A percentile compares a stretch with the other conserved stretches of the same genome.
Conservation (phyloP, 1,140 invertebrate genomes). For the Popillia japonica region DNA sequence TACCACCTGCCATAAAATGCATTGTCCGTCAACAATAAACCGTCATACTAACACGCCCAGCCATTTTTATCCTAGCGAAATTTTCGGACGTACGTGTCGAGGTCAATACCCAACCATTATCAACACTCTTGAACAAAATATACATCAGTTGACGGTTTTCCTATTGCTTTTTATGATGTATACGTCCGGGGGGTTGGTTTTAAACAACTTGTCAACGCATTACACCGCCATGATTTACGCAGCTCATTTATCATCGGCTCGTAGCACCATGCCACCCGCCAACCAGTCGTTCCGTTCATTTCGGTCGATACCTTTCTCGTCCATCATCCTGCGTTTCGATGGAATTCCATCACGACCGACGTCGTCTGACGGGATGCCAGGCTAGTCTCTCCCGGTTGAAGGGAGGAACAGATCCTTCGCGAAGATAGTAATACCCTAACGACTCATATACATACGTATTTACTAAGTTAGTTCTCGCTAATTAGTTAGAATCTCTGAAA, state of each 20-base stretch:
- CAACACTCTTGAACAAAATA: background rate
- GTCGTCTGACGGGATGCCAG: background rate
- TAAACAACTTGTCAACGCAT: conserved; percentile 18
- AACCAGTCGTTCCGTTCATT: background rate
- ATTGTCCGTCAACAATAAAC: too few species aligned
- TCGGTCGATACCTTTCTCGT: conserved; percentile 8
- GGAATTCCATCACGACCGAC: background rate
- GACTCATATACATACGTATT: too few species aligned
- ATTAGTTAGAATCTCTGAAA: too few species aligned
- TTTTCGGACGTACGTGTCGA: background rate
- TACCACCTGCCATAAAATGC: too few species aligned
- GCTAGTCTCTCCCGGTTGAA: too few species aligned
- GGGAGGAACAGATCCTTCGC: too few species aligned
- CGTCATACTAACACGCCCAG: too few species aligned
- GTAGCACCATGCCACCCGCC: background rate
- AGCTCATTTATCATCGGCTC: background rate
- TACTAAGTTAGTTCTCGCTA: too few species aligned
- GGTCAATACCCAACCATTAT: background rate
- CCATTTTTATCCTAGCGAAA: too few species aligned
- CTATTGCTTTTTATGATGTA: conserved; percentile 19
- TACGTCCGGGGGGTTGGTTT: background rate
- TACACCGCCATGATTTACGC: conserved; percentile 8
- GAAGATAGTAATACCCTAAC: too few species aligned
- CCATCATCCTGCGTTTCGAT: conserved; percentile 5
- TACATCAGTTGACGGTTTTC: background rate